Evolutionary conservation across 2,888 invertebrate species (phyloP).

Genomic region (Brenthis daphne): DNA sequence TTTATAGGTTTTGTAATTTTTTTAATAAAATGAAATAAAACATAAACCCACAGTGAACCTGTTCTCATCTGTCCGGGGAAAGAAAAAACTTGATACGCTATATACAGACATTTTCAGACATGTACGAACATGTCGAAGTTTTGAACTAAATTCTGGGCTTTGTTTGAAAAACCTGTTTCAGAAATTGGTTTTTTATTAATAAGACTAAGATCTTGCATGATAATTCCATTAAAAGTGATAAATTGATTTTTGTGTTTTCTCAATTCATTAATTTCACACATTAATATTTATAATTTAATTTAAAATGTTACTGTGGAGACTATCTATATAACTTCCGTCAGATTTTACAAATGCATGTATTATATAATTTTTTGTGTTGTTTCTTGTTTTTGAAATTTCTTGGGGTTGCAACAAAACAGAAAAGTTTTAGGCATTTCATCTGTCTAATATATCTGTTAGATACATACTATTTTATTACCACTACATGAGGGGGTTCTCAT

Average conservation of each 20-base stretch:
- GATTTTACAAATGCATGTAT: too few relatives aligned
- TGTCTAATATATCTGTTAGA: background rate
- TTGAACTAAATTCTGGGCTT: slow-evolving; percentile 18
- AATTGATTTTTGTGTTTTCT: background rate
- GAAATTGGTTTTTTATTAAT: slow-evolving; percentile 29
- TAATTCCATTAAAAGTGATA: slow-evolving; percentile 1
- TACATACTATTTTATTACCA: background rate
- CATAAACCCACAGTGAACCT: background rate
- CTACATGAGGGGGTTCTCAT: background rate
- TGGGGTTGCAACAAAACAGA: too few relatives aligned
- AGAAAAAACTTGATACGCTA: slow-evolving; percentile 8
- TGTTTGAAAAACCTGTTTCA: slow-evolving; percentile 30
- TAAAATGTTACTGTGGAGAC: too few relatives aligned
- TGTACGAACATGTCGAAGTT: slow-evolving; percentile 29
- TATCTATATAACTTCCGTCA: too few relatives aligned
- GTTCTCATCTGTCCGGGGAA: background rate
- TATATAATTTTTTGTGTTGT: too few relatives aligned
- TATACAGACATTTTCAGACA: slow-evolving; percentile 22
- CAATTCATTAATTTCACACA: background rate
- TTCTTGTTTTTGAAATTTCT: too few relatives aligned
- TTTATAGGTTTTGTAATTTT: too few relatives aligned
- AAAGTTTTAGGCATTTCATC: background rate
- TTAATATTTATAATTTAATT: too few relatives aligned
- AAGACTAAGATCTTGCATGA: slow-evolving; percentile 10
- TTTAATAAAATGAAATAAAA: too few relatives aligned